These are phyloP conservation scores for Drosophila birchii DNA, from an alignment of 2,888 invertebrate species.

Conservation along the genomic window DNA sequence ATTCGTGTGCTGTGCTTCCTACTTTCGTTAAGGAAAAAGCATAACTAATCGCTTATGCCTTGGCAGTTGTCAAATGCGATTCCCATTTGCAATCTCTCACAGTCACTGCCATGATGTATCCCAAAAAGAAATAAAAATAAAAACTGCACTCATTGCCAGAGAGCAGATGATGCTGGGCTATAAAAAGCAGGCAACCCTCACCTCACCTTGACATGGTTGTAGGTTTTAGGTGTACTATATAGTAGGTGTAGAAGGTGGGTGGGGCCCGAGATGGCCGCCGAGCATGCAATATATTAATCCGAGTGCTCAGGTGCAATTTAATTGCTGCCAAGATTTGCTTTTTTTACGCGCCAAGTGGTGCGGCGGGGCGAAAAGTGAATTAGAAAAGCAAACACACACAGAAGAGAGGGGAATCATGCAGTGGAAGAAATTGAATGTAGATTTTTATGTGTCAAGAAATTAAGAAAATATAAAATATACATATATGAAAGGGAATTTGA, in stretches of 20 bases:
- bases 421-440: constrained; percentile 2
- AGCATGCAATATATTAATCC: constrained; percentile 57
- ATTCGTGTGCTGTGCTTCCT: constrained; percentile 12
- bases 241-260: not conserved
- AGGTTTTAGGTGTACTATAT: constrained; percentile 24
- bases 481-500: not conserved
- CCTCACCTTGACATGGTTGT: constrained; percentile 76
- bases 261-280: constrained; percentile 12
- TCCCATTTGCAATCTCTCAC: constrained; percentile 30
- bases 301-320: constrained; percentile 77
- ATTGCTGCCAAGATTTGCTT: constrained; percentile 78
- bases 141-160: constrained; percentile 48
- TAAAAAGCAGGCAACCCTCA: constrained; percentile 76
- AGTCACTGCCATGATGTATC: constrained; percentile 28
- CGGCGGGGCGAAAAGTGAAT: constrained; percentile 33
- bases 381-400: constrained; percentile 24
- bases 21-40: constrained; percentile 8
- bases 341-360: constrained; percentile 36
- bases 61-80: constrained; percentile 36
- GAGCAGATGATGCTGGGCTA: constrained; percentile 54
- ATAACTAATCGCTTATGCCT: constrained; percentile 42
- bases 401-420: not conserved
- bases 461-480: too few relatives aligned
- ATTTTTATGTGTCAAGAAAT: not conserved
- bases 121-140: constrained; percentile 23